A percentile compares a stretch with the other conserved stretches of the same genome.
Evolutionary conservation across 2,113 vertebrate genomes (phyloP).

Genomic region (Malurus cyaneus): DNA sequence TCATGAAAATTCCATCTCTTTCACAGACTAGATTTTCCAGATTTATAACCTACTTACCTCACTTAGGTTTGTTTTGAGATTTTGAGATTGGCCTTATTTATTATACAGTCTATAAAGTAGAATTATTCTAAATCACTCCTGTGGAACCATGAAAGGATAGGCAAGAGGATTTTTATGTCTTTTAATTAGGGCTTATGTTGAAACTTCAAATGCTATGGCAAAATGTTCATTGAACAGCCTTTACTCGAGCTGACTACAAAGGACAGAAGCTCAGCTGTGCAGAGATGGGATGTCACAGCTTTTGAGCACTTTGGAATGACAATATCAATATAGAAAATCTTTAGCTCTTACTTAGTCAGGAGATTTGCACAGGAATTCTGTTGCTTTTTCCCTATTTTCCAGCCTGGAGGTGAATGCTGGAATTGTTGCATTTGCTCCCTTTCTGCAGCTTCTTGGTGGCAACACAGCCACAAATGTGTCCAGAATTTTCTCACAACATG

Average conservation of each 20-base stretch:
- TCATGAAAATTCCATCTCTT: slow-evolving; percentile 32
- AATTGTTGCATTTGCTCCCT: background rate
- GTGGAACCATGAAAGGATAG: slow-evolving; percentile 34
- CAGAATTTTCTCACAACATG: background rate
- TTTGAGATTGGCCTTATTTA: slow-evolving; percentile 50
- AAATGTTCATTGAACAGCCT: background rate
- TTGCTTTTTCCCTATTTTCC: background rate
- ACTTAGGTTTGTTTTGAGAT: slow-evolving; percentile 13
- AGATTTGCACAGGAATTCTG: background rate
- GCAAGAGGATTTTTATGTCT: slow-evolving; percentile 45
- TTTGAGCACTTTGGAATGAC: background rate
- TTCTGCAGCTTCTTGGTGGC: background rate
- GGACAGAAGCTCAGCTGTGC: background rate
- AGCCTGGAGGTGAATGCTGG: background rate
- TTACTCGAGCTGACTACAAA: background rate
- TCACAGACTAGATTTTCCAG: background rate
- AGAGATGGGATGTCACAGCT: background rate
- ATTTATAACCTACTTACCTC: slow-evolving; percentile 43
- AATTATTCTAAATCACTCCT: slow-evolving; percentile 57
- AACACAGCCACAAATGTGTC: background rate
- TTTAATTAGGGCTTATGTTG: slow-evolving; percentile 46
- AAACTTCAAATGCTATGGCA: background rate
- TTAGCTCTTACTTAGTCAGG: background rate
- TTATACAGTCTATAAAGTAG: slow-evolving; percentile 34
- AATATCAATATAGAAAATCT: background rate